phyloP scores from a whole-genome alignment of 2,888 invertebrate genomes.

The Pristionchus japonicus region DNA sequence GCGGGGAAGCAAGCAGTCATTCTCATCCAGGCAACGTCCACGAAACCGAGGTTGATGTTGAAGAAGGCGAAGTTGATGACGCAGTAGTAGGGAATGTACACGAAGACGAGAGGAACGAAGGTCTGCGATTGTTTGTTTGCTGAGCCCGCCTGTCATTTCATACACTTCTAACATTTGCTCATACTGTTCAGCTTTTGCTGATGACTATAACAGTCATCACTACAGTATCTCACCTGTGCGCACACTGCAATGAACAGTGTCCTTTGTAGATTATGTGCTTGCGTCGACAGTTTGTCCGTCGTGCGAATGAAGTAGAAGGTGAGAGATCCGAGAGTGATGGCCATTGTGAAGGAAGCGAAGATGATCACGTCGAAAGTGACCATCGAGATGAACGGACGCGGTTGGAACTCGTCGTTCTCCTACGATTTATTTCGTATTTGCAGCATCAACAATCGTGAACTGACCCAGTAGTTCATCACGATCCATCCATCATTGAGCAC shows the following conservation, averaged over 20 bases:
- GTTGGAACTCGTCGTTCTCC: neutral
- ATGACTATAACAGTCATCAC: too few relatives aligned
- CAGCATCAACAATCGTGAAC: neutral
- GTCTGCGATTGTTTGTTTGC: neutral
- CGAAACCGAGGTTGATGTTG: neutral
- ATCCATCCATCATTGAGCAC: neutral
- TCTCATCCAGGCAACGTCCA: neutral
- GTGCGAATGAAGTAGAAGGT: neutral
- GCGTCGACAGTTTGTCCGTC: neutral
- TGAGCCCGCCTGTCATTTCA: too few relatives aligned
- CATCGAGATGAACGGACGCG: neutral
- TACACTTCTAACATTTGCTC: too few relatives aligned
- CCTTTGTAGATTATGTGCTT: neutral
- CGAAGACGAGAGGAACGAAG: neutral
- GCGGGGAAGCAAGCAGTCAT: neutral
- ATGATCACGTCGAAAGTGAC: constrained; percentile 13
- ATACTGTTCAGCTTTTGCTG: too few relatives aligned
- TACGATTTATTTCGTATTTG: too few relatives aligned
- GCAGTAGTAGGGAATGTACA: constrained; percentile 29
- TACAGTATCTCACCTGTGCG: neutral
- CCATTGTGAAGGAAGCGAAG: neutral
- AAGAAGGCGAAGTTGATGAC: constrained; percentile 17
- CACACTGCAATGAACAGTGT: neutral
- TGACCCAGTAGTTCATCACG: constrained; percentile 18
- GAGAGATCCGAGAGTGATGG: neutral